Base-by-base conservation (phyloP, 2,888 invertebrate species). In the Mimachlamys varia region DNA sequence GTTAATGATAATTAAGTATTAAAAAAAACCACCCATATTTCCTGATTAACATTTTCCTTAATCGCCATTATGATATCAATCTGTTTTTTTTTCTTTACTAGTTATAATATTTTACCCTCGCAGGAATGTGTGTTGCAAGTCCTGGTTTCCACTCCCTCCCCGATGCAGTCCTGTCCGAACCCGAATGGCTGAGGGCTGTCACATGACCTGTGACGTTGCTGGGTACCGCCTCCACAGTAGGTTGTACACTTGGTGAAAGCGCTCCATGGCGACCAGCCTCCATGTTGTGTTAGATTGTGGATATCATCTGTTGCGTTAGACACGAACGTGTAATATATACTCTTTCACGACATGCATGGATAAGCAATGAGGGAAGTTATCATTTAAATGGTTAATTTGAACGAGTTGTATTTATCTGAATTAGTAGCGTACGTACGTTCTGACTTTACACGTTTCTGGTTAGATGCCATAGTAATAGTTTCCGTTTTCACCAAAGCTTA, bases 121-220 rank as follows among this genome's bases (percentile, higher is more conserved):
- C 98, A 98, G 0, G 98, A 97, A 89, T 98, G 98, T 3, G 97
- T 97, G 95, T 98, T 98, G 95, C 98, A 98, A 0, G 97, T 97
- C 22, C 98, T 97, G 87, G 98, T 97, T 97, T 98, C 98, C 7
- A 97, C 97, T 0, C 97, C 94, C 1, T 97, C 96, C 0, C 98
- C 98, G 44, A 95, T 98, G 92, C 97, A 97, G 88, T 97, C 96
- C 37, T 96, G 95, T 0, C 96, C 95, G 58, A 95, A 94, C 12
- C 97, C 96, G 2, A 94, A 91, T 22, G 96, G 96, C 88, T 92
- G 90, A 2, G 96, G 96, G 91, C 94, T 95, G 92, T 96, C 96
- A 93, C 97, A 97, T 49, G 95, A 94, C 93, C 97, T 94, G 90
- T 97, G 97, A 90, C 98, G 97, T 91, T 97, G 97, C 96, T 98